Evolutionary conservation across 2,113 vertebrate genomes (phyloP).

Genomic region (Chionodraco myersi): DNA sequence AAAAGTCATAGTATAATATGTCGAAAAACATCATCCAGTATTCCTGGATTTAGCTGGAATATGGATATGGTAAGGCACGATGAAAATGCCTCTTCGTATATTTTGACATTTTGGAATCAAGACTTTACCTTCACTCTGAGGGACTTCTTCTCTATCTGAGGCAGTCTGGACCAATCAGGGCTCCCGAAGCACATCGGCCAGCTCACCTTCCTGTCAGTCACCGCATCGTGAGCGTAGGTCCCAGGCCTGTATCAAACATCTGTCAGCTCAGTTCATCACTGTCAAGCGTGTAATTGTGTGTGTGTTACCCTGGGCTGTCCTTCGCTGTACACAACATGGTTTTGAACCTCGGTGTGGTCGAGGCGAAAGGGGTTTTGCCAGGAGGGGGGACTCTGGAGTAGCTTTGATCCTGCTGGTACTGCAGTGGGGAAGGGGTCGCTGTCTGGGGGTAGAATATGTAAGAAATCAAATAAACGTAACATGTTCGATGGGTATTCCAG

Average conservation of each 20-base stretch:
- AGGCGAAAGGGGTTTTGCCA: conserved; percentile 80
- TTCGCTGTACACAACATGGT: background rate
- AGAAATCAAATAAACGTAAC: background rate
- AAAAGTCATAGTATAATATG: no score
- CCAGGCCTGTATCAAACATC: conserved; percentile 83
- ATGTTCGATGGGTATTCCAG: background rate
- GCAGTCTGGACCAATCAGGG: conserved; percentile 87
- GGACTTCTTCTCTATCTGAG: conserved; percentile 76
- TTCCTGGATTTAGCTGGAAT: no score
- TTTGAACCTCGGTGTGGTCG: conserved; percentile 72
- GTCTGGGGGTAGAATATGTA: conserved; percentile 63
- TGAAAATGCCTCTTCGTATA: background rate
- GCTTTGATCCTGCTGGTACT: conserved; percentile 78
- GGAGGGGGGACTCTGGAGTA: conserved; percentile 54
- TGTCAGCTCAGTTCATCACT: background rate
- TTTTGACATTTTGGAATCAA: background rate
- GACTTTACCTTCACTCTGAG: conserved; percentile 82
- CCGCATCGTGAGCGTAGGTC: conserved; percentile 71
- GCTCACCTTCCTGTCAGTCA: conserved; percentile 75
- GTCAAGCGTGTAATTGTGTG: no score
- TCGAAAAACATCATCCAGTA: no score
- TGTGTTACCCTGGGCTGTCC: conserved; percentile 84
- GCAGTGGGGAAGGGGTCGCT: conserved; percentile 77
- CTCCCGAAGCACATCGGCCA: conserved; percentile 92
- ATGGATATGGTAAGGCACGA: no score